Evolutionary conservation across 2,888 invertebrate genomes (phyloP).

Genomic region (Ormyrus pomaceus): DNA sequence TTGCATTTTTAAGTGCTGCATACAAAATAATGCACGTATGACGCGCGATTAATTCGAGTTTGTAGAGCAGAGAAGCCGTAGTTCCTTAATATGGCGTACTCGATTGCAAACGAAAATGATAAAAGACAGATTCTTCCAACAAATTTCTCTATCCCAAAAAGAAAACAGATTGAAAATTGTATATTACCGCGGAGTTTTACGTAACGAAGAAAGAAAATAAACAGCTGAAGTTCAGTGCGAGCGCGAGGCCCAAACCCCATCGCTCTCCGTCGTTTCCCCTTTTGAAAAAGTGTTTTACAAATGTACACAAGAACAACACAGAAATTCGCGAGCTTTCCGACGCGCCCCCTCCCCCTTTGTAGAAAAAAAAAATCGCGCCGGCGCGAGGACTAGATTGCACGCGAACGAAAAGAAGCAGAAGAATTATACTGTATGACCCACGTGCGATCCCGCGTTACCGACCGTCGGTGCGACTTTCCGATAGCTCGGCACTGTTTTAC

Average conservation of each 20-base stretch:
- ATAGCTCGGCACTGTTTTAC: no score
- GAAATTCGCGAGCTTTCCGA: slow-evolving; percentile 42
- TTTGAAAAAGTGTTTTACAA: not conserved
- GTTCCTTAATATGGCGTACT: slow-evolving; percentile 7
- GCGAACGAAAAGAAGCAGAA: slow-evolving; percentile 44
- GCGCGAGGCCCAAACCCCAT: not conserved
- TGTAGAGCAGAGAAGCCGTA: slow-evolving; percentile 24
- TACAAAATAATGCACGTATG: not conserved
- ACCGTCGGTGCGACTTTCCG: no score
- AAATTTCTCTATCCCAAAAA: slow-evolving; percentile 38
- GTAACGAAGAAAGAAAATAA: slow-evolving; percentile 6
- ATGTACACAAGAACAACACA: slow-evolving; percentile 5
- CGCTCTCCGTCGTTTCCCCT: slow-evolving; percentile 6
- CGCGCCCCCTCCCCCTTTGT: slow-evolving; percentile 17
- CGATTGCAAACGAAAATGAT: slow-evolving; percentile 2
- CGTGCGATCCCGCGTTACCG: not conserved
- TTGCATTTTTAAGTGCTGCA: not conserved
- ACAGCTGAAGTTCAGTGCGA: slow-evolving; percentile 25
- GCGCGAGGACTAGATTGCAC: slow-evolving; percentile 57
- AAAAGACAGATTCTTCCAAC: slow-evolving; percentile 19
- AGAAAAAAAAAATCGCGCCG: slow-evolving; percentile 49
- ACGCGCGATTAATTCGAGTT: slow-evolving; percentile 5
- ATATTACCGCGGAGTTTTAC: slow-evolving; percentile 1
- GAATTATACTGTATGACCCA: slow-evolving; percentile 3
- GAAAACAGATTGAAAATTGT: not conserved